Base-by-base conservation (phyloP, 1,140 invertebrate genomes). In the Steinernema feltiae region DNA sequence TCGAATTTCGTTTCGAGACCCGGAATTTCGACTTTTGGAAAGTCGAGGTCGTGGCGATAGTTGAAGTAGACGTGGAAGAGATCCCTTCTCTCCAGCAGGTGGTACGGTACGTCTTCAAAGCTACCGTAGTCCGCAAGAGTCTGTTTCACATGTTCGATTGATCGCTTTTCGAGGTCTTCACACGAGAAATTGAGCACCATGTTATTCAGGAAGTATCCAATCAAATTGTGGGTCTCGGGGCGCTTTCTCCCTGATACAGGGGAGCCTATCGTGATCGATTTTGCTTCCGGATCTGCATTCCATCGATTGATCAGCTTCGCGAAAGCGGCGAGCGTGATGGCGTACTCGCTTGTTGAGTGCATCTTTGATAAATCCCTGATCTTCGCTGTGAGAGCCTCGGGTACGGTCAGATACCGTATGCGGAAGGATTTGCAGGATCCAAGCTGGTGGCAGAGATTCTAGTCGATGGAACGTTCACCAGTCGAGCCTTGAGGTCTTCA, bases 181-280 rank as follows among this genome's bases (percentile, higher is more conserved):
- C 21, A 0, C 12, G 71, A 7, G 21, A 84, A 3, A 7, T n/a
- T 29, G 31, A 85, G 18, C 27, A 83, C 31, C 30, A 80, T 21
- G 27, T 84, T 83, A 63, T 84, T 84, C n/a, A 84, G 53, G 32
- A 85, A 83, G 71, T 82, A 84, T 18, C 83, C 83, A 35, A 84
- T 81, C 0, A 84, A 73, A 18, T 83, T 29, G 2, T 76, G 24
- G 1, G 70, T 70, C 48, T 83, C 76, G 15, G 32, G 31, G 1
- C 24, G 18, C 2, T 76, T 75, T 71, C 83, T 79, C 24, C 83
- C 83, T 17, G 83, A 76, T 17, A 75, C 48, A 0, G 83, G 78
- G 29, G 46, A 29, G 17, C 82, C 82, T 27, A 83, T 75, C 12
- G 82, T 76, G 1, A 82, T 3, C 2, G 12, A 7, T 18, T 82